Evolutionary conservation across 1,140 invertebrate genomes (phyloP).

Genomic region (Sinonovacula constricta): DNA sequence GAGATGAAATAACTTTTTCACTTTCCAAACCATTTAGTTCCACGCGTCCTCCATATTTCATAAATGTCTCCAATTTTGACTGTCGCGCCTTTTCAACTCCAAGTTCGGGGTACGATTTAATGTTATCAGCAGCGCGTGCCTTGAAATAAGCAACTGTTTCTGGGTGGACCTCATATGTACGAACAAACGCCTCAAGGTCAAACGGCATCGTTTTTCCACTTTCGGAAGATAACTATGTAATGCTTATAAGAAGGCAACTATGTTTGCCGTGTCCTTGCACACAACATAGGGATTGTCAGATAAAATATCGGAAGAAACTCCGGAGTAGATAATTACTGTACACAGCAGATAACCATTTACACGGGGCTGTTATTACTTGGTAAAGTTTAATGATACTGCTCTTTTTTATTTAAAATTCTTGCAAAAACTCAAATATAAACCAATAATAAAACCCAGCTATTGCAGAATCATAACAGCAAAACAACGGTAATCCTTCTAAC

Average conservation of each 20-base stretch:
- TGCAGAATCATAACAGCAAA: too few species aligned
- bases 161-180: slow-evolving; percentile 16
- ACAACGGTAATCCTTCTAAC: too few species aligned
- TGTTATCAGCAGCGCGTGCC: slow-evolving; percentile 11
- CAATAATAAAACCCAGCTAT: too few species aligned
- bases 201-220: slow-evolving; percentile 42
- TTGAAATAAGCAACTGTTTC: slow-evolving; percentile 37
- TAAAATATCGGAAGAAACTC: too few species aligned
- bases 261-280: background rate
- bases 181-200: slow-evolving; percentile 28
- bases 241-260: background rate
- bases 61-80: background rate
- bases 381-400: too few species aligned
- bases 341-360: too few species aligned
- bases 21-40: slow-evolving; percentile 25
- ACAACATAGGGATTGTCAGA: too few species aligned
- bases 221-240: too few species aligned
- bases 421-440: too few species aligned
- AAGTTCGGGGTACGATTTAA: slow-evolving; percentile 27
- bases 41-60: slow-evolving; percentile 22
- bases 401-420: too few species aligned
- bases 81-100: slow-evolving; percentile 31
- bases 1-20: slow-evolving; percentile 18
- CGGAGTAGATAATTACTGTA: too few species aligned
- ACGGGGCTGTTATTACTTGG: too few species aligned